Base-by-base conservation (phyloP, 35 echinoderm and acorn worm genomes). In the Diadema setosum region DNA sequence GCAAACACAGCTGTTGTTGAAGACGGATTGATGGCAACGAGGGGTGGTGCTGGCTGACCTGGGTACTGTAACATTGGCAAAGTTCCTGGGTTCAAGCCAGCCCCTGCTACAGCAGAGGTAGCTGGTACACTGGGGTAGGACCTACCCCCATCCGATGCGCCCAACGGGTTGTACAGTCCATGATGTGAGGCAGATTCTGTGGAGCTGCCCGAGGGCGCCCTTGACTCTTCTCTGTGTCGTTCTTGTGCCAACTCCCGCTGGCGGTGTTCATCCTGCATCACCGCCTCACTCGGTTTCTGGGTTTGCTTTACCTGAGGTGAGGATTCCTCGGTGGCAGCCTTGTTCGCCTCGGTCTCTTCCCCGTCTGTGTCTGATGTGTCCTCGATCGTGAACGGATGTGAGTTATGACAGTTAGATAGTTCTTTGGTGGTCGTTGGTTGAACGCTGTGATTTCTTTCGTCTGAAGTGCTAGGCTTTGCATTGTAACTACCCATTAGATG, bases 401-500 rank as follows among this genome's bases (percentile, higher is more conserved):
- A 78, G 40, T 78, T 78, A 41, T 39, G 24, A 6, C 8, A 44
- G 37, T 78, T 36, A 67, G 63, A 33, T 67, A 33, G 63, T 41
- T 78, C 24, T 5, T 33, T 35, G 25, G 73, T 44, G 33, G 73
- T 44, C 4, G 73, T 42, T 78, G 73, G 73, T 44, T 39, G 73
- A 42, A 39, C 35, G 40, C 35, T 78, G 73, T 78, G 73, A 42
- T 78, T 21, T 78, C 24, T 78, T 12, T 78, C 73, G 11, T 78
- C 73, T 78, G 73, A 78, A 8, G 35, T 78, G 73, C 33, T 78
- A 41, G 73, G 73, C 37, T 78, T 78, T 41, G 73, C 73, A 78
- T 78, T 78, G 73, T 78, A 78, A 78, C 73, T 78, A 78, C 73
- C 73, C 73, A 78, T 78, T 78, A 78, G 73, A 78, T 78, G 73